Base-by-base conservation (phyloP, 2,888 invertebrate genomes). In the Galerucella calmariensis region DNA sequence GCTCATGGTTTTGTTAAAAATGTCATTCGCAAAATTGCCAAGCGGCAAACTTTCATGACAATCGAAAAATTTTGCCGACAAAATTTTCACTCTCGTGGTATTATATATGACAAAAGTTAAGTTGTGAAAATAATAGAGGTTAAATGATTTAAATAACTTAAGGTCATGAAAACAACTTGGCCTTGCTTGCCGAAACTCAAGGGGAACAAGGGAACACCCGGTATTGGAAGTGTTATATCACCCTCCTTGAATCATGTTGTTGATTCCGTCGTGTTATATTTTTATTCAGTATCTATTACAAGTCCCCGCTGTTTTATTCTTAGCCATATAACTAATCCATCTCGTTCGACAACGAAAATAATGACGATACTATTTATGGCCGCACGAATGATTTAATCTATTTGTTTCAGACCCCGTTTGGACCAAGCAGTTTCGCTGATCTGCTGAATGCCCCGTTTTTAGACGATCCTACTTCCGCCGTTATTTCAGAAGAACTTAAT, bases 391-490 rank as follows among this genome's bases (percentile, higher is more conserved):
- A 71, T 53, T 27, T n/a, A 12, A 20, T 77, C 68, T 68, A 69
- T 65, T 75, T 76, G 70, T 82, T 83, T 68, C 92, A 93, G 93
- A 92, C 92, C 88, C 92, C 93, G 88, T 94, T 93, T 90, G 92
- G 92, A 89, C 91, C 93, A 88, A 90, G 90, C 88, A 93, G 92
- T 89, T 93, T 94, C 88, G 92, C 92, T 88, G 94, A 94, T 89
- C 89, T 94, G 87, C 90, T 94, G 86, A 93, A 92, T 86, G 92
- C 92, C 75, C 92, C 93, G 82, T 94, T 92, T 86, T 90, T 92
- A 87, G 92, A 92, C 88, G 94, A 93, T 86, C 92, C 92, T 79
- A 91, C 91, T 77, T 92, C 92, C 86, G 91, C 91, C 83, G 80
- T 87, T 74, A 83, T 75, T 16, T 91, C 93, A 85, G 93, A 93